phyloP scores from a whole-genome alignment of 1,140 invertebrate species.

The Saccostrea glomerata region DNA sequence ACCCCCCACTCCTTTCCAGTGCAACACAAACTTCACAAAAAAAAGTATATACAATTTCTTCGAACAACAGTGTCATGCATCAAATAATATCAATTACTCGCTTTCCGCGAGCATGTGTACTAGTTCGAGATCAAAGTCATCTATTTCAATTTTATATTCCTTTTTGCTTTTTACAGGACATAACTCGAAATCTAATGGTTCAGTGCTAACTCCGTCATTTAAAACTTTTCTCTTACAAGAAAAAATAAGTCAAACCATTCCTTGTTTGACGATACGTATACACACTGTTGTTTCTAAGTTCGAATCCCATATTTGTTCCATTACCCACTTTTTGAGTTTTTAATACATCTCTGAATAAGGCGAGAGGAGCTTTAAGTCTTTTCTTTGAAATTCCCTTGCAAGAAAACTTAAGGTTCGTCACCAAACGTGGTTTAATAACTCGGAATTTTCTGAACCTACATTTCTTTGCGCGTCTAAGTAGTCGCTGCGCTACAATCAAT shows the following conservation, averaged over 20 bases:
- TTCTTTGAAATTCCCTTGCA: slow-evolving; percentile 45
- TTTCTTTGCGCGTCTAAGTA: neutral
- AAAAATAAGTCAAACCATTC: slow-evolving; percentile 51
- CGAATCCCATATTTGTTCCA: slow-evolving; percentile 37
- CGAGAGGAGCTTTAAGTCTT: slow-evolving; percentile 24
- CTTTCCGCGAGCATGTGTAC: neutral
- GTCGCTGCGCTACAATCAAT: neutral
- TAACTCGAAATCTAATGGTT: slow-evolving; percentile 45
- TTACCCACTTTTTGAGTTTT: slow-evolving; percentile 22
- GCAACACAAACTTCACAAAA: too few species aligned
- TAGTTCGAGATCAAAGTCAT: neutral
- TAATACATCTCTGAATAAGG: slow-evolving; percentile 39
- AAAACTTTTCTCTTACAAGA: slow-evolving; percentile 51
- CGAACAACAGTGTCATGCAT: too few species aligned
- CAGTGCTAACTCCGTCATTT: slow-evolving; percentile 43
- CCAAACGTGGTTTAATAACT: neutral
- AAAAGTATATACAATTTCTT: too few species aligned
- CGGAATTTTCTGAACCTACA: slow-evolving; percentile 15
- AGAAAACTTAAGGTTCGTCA: slow-evolving; percentile 42
- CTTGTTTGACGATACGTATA: slow-evolving; percentile 46
- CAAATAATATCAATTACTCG: neutral
- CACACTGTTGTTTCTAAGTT: slow-evolving; percentile 31
- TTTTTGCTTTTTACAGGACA: slow-evolving; percentile 39
- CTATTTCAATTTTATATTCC: neutral
- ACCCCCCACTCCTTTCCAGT: too few species aligned